Percentiles rank a stretch among this genome's conserved stretches.
Evolutionary conservation across 2,888 invertebrate species (phyloP).

Genomic region (Tetragonula carbonaria): DNA sequence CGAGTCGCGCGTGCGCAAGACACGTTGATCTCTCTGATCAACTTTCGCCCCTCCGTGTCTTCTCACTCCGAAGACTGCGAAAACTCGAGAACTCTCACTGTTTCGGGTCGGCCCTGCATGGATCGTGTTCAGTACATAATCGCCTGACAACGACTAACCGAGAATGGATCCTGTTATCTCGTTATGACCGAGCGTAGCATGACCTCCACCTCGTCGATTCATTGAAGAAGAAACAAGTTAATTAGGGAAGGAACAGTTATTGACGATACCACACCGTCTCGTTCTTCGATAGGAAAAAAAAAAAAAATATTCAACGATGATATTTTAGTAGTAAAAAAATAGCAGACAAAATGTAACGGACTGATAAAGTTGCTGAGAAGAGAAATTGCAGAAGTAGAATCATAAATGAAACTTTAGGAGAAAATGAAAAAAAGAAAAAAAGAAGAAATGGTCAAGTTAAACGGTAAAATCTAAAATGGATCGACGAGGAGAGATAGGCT

Average conservation of each 20-base stretch:
- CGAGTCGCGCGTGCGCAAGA: slow-evolving; percentile 50
- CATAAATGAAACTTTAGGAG: no score
- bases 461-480: slow-evolving; percentile 18
- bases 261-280: not conserved
- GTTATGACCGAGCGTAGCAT: slow-evolving; percentile 50
- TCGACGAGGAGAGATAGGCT: slow-evolving; percentile 50
- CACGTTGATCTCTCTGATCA: slow-evolving; percentile 20
- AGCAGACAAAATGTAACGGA: no score
- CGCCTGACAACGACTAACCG: slow-evolving; percentile 55
- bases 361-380: not conserved
- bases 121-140: slow-evolving; percentile 73
- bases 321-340: not conserved
- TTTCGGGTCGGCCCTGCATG: slow-evolving; percentile 83
- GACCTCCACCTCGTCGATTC: slow-evolving; percentile 68
- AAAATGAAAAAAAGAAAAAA: not conserved
- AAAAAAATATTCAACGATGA: not conserved
- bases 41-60: not conserved
- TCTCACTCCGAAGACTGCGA: not conserved
- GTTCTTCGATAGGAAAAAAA: not conserved
- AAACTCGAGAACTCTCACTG: slow-evolving; percentile 71
- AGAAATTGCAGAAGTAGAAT: no score
- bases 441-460: not conserved
- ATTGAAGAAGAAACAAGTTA: slow-evolving; percentile 7
- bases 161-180: slow-evolving; percentile 47
- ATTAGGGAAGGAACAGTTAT: no score